phyloP scores from a whole-genome alignment of 2,113 vertebrate genomes.

The Felis chaus region DNA sequence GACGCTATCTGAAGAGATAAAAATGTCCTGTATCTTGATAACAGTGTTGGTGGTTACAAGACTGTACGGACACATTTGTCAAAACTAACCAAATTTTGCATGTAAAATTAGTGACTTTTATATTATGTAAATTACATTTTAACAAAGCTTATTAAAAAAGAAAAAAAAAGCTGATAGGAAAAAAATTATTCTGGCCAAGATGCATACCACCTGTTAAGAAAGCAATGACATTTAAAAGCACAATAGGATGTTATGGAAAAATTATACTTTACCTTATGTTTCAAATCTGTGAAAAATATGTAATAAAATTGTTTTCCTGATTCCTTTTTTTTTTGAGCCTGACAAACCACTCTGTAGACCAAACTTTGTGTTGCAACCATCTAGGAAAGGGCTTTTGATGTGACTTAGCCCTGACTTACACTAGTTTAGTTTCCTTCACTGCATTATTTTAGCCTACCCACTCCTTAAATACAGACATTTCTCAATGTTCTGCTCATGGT shows the following conservation, averaged over 20 bases:
- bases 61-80: neutral
- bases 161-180: neutral
- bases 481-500: neutral
- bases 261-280: neutral
- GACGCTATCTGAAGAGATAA: neutral
- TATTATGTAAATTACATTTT: neutral
- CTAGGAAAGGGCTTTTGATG: neutral
- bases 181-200: neutral
- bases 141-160: neutral
- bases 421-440: neutral
- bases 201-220: neutral
- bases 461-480: neutral
- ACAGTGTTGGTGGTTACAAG: neutral
- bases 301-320: neutral
- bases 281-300: neutral
- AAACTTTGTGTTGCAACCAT: neutral
- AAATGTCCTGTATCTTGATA: neutral
- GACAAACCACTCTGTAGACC: neutral
- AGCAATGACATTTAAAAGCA: slow-evolving; percentile 28
- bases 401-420: neutral
- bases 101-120: slow-evolving; percentile 8
- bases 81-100: neutral
- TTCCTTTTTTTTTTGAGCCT: neutral
- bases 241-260: neutral
- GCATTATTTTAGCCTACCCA: neutral